Evolutionary conservation across 2,113 vertebrate genomes (phyloP), one percentile per base, ranked within the genome.

Genomic region (Anoplopoma fimbria): DNA sequence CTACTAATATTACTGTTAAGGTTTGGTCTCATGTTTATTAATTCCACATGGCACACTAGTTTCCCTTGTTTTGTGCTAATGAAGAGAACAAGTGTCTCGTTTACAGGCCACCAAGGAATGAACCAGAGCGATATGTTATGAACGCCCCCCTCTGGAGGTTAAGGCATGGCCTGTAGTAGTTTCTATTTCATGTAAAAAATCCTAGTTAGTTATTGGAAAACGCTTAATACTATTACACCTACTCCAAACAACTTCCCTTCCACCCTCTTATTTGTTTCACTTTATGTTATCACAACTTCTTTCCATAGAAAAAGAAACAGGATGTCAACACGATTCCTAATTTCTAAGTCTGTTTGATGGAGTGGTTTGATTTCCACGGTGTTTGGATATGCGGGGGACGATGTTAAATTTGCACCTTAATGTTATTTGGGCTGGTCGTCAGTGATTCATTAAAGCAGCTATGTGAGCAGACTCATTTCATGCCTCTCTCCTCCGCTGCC

Each of bases 391-490:
- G 78, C 36, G 15, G n/a, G 31, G 33, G 33, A 31, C n/a, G 62
- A 13, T 57, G 40, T 67, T 81, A 21, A 42, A 81, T 33, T 27
- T 0, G 1, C 65, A 71, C 65, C 49, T 68, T 85, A 25, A 73
- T 70, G 75, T 69, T 40, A 23, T 61, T 80, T 72, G 17, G 14
- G 79, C 19, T 64, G 45, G 21, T 55, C 63, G 47, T 82, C 40
- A 2, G 75, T 76, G 89, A 85, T 60, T 91, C 75, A 79, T 79
- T 63, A 42, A 61, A 60, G 27, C 57, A 62, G 68, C 60, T 34
- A 12, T 55, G 62, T 64, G 45, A 86, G 69, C 64, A 34, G 69
- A 68, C 82, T 82, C n/a, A 88, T 90, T 88, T 87, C 61, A 81
- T 63, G 85, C 55, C 42, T 76, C 76, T 70, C 69, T 81, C 77